Evolutionary conservation across 1,140 invertebrate species (phyloP), one percentile per base, ranked within the genome.

Genomic region (Drosophila ananassae): DNA sequence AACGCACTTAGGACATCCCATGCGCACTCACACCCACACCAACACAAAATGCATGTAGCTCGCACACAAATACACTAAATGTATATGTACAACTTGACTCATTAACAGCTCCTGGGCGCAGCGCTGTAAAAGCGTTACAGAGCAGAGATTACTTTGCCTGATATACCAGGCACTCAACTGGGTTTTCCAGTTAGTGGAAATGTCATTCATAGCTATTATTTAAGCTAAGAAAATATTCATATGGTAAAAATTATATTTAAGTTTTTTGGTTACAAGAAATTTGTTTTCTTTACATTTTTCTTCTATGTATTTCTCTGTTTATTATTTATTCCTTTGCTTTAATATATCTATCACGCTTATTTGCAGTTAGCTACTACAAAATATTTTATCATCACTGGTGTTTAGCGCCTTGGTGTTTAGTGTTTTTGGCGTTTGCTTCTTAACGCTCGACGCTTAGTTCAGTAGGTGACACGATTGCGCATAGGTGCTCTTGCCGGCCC

Each of bases 401-500:
- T 46, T 63, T 3, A 17, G 39, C 10, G 46, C 25, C 30, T 25
- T 17, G 37, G 13, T 44, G 13, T 44, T 21, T 12, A 8, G 41
- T 17, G 44, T 37, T 53, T 47, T 59, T 37, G 46, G 24, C 39
- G 21, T 62, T 57, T 58, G 24, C 21, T 61, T 68, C 48, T 54
- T 9, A 17, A 8, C 30, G 55, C 54, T 47, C 5, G 21, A 12
- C 10, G 72, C 24, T 72, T 62, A 77, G 77, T 79, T 85, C 66
- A 87, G 82, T 85, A 85, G 82, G 83, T 85, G 82, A 85, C 82
- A 85, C 82, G 74, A 72, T 72, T 87, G 69, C 55, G 64, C 53
- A 32, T 57, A 66, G 78, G 60, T 80, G 63, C 54, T 58, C 30
- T 57, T 24, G 51, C 44, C 34, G 53, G 59, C 67, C 46, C 73